Percentiles rank a stretch among this genome's conserved stretches.
These are phyloP conservation scores for Illadopsis cleaveri DNA, from an alignment of 2,113 vertebrate genomes.

Conservation along the genomic window DNA sequence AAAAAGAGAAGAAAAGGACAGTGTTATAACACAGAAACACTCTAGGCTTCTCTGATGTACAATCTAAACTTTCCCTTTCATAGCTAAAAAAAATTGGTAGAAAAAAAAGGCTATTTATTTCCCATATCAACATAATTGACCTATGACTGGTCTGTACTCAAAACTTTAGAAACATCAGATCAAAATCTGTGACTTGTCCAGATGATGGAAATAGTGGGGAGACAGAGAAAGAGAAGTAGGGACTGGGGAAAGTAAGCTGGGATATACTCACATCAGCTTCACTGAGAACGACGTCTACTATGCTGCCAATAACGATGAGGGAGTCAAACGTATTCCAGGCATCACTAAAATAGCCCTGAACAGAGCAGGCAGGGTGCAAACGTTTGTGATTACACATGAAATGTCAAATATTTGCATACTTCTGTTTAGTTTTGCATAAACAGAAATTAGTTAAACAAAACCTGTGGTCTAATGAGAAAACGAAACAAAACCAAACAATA, in stretches of 20 bases:
- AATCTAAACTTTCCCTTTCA: slow-evolving; percentile 65
- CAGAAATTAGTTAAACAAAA: slow-evolving; percentile 74
- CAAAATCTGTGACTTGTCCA: slow-evolving; percentile 85
- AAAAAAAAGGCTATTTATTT: slow-evolving; percentile 60
- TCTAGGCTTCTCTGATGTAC: slow-evolving; percentile 54
- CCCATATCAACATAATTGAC: slow-evolving; percentile 61
- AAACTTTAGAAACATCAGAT: slow-evolving; percentile 69
- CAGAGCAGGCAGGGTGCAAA: slow-evolving; percentile 84
- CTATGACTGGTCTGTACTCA: slow-evolving; percentile 59
- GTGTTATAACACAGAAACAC: slow-evolving; percentile 75
- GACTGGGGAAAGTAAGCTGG: slow-evolving; percentile 48
- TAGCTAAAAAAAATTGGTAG: slow-evolving; percentile 53
- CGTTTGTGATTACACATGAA: slow-evolving; percentile 75
- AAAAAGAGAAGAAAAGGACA: slow-evolving; percentile 82
- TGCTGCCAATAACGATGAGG: slow-evolving; percentile 99
- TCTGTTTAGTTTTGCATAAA: slow-evolving; percentile 74
- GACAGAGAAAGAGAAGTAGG: slow-evolving; percentile 65
- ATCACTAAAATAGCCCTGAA: slow-evolving; percentile 98
- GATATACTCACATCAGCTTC: slow-evolving; percentile 97
- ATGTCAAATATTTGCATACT: slow-evolving; percentile 69
- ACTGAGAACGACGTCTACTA: slow-evolving; percentile 99
- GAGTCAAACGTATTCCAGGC: slow-evolving; percentile 99
- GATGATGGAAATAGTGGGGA: slow-evolving; percentile 73
- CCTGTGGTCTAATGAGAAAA: slow-evolving; percentile 60
- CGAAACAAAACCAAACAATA: slow-evolving; percentile 65